A percentile compares a stretch with the other conserved stretches of the same genome.
These are phyloP conservation scores for Epinephelus cyanopodus DNA, from an alignment of 2,113 vertebrate species.

Conservation along the genomic window DNA sequence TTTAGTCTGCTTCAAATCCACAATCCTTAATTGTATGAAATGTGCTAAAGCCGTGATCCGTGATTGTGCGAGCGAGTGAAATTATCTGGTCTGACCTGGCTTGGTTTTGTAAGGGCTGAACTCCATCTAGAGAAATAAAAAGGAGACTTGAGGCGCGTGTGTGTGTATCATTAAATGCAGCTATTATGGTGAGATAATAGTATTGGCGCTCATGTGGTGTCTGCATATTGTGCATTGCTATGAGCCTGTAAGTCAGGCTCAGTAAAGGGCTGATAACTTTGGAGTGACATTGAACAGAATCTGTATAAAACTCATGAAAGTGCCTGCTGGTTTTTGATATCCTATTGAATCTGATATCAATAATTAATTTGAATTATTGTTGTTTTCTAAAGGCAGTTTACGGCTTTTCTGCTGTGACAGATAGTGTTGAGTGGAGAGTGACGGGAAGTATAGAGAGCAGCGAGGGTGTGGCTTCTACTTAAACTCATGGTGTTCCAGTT, in stretches of 20 bases:
- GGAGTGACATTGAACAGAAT: constrained; percentile 79
- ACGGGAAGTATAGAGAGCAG: constrained; percentile 31
- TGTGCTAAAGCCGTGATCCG: constrained; percentile 76
- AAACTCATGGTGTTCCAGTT: constrained; percentile 36
- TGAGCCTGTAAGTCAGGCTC: constrained; percentile 77
- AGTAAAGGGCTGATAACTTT: constrained; percentile 79
- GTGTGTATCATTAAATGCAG: constrained; percentile 80
- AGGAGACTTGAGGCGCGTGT: constrained; percentile 69
- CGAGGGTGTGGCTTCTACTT: constrained; percentile 30
- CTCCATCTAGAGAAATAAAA: constrained; percentile 73
- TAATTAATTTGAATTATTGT: constrained; percentile 80
- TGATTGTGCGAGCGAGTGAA: constrained; percentile 72
- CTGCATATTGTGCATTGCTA: constrained; percentile 75
- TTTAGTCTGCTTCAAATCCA: constrained; percentile 80
- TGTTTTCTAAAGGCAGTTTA: constrained; percentile 73
- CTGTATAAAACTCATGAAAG: constrained; percentile 72
- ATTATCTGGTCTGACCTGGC: constrained; percentile 78
- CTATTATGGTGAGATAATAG: constrained; percentile 80
- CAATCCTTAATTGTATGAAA: constrained; percentile 81
- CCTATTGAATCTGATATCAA: constrained; percentile 74
- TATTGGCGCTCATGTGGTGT: constrained; percentile 63
- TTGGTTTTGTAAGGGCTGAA: constrained; percentile 73
- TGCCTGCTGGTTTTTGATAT: constrained; percentile 77
- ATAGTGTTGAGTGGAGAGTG: constrained; percentile 56
- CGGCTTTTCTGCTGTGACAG: constrained; percentile 68